Conservation (phyloP, 2,888 invertebrate genomes). For the Phaedon cochleariae region DNA sequence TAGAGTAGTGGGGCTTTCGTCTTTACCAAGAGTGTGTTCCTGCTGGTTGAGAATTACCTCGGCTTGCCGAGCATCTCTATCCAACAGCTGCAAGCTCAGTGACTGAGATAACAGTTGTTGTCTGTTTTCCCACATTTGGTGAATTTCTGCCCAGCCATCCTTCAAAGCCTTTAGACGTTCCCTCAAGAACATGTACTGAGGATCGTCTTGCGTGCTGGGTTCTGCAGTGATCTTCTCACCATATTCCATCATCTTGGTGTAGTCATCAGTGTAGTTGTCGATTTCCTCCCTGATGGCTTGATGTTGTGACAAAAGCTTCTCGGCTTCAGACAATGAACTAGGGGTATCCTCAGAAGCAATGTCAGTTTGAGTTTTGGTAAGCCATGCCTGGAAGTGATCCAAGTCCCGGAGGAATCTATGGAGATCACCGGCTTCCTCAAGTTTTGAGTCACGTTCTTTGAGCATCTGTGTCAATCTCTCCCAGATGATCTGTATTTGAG, state of each 20-base stretch:
- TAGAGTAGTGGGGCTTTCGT: slow-evolving; percentile 91
- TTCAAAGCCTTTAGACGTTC: slow-evolving; percentile 97
- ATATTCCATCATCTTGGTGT: slow-evolving; percentile 97
- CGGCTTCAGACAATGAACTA: slow-evolving; percentile 92
- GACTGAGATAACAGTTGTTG: slow-evolving; percentile 95
- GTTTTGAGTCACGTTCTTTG: slow-evolving; percentile 96
- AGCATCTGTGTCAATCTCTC: slow-evolving; percentile 93
- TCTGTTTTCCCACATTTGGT: slow-evolving; percentile 99
- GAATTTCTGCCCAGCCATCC: slow-evolving; percentile 98
- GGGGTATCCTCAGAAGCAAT: slow-evolving; percentile 97
- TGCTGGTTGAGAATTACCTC: slow-evolving; percentile 98
- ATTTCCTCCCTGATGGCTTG: slow-evolving; percentile 99
- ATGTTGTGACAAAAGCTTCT: slow-evolving; percentile 95
- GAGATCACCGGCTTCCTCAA: slow-evolving; percentile 98
- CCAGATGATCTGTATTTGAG: slow-evolving; percentile 90
- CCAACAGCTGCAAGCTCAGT: slow-evolving; percentile 92
- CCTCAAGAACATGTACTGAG: slow-evolving; percentile 99
- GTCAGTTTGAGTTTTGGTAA: slow-evolving; percentile 99
- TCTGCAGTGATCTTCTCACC: slow-evolving; percentile 94
- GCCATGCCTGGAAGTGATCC: slow-evolving; percentile 95
- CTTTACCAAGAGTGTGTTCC: slow-evolving; percentile 96
- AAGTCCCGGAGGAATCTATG: slow-evolving; percentile 98
- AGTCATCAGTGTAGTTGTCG: slow-evolving; percentile 98
- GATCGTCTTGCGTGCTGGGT: slow-evolving; percentile 90
- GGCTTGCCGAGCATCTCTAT: slow-evolving; percentile 96